Conservation (phyloP, 2,113 vertebrate species). For the Indicator indicator region DNA sequence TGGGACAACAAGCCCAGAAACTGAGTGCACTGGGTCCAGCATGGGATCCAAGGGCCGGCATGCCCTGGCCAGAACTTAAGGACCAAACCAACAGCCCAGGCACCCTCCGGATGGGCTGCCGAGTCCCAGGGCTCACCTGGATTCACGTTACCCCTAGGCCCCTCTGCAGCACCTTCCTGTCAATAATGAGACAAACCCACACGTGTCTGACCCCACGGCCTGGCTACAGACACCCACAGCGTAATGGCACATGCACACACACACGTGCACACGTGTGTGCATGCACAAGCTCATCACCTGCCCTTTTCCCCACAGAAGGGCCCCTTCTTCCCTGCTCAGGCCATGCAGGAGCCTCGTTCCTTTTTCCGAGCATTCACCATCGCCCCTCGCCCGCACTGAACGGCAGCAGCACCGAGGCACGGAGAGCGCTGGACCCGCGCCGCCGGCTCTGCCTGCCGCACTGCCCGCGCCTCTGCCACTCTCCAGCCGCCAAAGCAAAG, state of each 20-base stretch:
- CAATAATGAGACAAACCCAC: background rate
- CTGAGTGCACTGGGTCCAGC: accelerated
- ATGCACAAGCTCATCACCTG: background rate
- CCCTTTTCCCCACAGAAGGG: background rate
- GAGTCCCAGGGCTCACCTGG: too few species aligned
- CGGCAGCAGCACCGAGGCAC: background rate
- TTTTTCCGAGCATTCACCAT: slow-evolving; percentile 32
- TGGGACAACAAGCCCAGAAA: accelerated
- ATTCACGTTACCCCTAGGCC: background rate
- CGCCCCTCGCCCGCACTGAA: background rate
- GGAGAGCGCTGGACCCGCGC: background rate
- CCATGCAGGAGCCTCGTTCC: background rate
- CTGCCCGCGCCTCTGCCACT: slow-evolving; percentile 12
- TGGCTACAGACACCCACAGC: accelerated
- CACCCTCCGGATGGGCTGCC: accelerated
- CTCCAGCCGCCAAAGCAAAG: background rate
- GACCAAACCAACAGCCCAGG: accelerated
- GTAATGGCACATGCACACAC: background rate
- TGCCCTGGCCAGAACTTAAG: background rate
- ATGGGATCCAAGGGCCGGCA: background rate
- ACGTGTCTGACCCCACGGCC: background rate
- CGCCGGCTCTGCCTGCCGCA: slow-evolving; percentile 8
- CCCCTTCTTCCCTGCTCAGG: background rate
- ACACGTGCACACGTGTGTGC: background rate
- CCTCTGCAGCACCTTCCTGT: background rate